These are phyloP conservation scores for Oceanodroma leucorhoa DNA, from an alignment of 2,797 vertebrate genomes.

Conservation along the genomic window DNA sequence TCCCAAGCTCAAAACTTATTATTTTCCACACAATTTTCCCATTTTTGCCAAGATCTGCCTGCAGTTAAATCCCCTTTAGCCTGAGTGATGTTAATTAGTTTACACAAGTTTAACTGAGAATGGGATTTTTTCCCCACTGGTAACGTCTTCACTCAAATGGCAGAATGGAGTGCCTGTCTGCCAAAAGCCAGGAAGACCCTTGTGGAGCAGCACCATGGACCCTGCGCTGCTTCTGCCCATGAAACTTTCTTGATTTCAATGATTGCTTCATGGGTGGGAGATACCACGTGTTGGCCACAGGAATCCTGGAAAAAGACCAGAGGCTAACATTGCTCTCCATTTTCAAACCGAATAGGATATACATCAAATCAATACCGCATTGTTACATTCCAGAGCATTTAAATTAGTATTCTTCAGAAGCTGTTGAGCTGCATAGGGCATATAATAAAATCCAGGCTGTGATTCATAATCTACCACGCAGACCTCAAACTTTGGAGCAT, in stretches of 20 bases:
- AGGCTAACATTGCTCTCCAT: background rate
- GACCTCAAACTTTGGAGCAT: background rate
- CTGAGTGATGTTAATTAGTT: background rate
- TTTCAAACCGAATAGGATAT: background rate
- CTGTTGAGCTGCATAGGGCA: background rate
- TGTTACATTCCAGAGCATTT: background rate
- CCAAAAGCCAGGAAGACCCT: background rate
- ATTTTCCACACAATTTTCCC: background rate
- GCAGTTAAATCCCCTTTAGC: background rate
- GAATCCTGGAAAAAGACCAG: background rate
- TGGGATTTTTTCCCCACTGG: background rate
- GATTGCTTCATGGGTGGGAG: background rate
- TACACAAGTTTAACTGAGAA: background rate
- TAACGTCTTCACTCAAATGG: background rate
- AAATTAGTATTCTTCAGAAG: background rate
- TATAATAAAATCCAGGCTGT: background rate
- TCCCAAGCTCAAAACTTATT: background rate
- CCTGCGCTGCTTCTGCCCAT: background rate
- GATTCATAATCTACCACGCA: background rate
- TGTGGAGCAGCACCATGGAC: background rate
- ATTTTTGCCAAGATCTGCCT: background rate
- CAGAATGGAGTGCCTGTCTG: fast-evolving
- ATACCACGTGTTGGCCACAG: background rate
- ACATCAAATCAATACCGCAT: background rate
- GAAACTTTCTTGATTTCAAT: background rate